Conservation (phyloP, 2,113 vertebrate species). For the Chionodraco myersi region DNA sequence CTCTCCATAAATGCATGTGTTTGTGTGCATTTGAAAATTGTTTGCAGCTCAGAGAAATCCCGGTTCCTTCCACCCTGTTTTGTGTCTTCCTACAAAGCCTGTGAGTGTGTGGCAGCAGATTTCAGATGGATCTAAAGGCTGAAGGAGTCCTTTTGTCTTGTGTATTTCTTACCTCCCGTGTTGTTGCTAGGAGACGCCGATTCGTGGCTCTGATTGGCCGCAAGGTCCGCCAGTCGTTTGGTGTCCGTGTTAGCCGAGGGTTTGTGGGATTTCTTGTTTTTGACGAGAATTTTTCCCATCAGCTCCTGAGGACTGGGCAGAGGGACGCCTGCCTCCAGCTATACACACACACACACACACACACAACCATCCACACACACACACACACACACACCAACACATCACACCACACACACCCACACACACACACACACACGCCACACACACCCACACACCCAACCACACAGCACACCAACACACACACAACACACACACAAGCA, state of each 20-base stretch:
- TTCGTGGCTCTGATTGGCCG: slow-evolving; percentile 93
- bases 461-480: background rate
- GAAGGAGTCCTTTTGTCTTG: slow-evolving; percentile 52
- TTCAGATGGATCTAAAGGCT: slow-evolving; percentile 34
- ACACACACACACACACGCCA: too few species aligned
- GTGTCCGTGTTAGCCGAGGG: slow-evolving; percentile 89
- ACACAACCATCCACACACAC: too few species aligned
- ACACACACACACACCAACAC: too few species aligned
- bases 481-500: background rate
- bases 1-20: too few species aligned
- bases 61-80: background rate
- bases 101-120: slow-evolving; percentile 24
- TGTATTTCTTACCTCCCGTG: slow-evolving; percentile 77
- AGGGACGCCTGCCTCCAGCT: slow-evolving; percentile 93
- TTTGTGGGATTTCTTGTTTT: slow-evolving; percentile 99
- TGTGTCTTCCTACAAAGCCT: slow-evolving; percentile 9
- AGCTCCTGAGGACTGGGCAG: slow-evolving; percentile 96
- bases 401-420: too few species aligned
- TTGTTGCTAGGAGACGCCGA: slow-evolving; percentile 93
- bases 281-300: slow-evolving; percentile 97
- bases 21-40: background rate
- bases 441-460: too few species aligned
- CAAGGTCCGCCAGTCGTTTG: slow-evolving; percentile 93
- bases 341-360: slow-evolving; percentile 18
- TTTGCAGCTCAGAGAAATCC: background rate